A percentile compares a stretch with the other conserved stretches of the same genome.
Evolutionary conservation across 2,888 invertebrate genomes (phyloP).

Genomic region (Eledona agricola): DNA sequence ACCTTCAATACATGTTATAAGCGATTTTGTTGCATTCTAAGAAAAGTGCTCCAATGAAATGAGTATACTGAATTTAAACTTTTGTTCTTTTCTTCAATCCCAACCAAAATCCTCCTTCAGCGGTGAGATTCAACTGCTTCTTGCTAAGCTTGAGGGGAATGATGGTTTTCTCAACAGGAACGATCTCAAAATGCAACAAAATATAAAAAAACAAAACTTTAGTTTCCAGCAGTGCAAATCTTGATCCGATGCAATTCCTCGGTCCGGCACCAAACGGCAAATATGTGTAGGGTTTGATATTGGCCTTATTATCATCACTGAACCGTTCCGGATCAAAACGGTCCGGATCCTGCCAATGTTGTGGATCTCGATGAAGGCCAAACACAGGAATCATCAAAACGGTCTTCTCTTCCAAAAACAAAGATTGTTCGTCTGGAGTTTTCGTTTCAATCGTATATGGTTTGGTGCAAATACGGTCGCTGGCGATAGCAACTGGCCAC

Average conservation of each 20-base stretch:
- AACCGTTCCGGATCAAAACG: constrained; percentile 69
- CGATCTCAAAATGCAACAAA: constrained; percentile 53
- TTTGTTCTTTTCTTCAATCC: constrained; percentile 36
- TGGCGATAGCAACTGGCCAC: constrained; percentile 59
- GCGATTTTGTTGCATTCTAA: no score
- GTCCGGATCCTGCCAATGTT: constrained; percentile 66
- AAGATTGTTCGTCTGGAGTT: constrained; percentile 51
- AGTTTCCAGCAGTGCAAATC: constrained; percentile 56
- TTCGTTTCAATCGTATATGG: constrained; percentile 65
- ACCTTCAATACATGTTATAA: no score
- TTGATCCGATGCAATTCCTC: constrained; percentile 65
- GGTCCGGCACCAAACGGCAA: constrained; percentile 65
- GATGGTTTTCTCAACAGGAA: constrained; percentile 40
- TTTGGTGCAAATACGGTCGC: constrained; percentile 66
- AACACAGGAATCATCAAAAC: constrained; percentile 52
- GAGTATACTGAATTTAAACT: constrained; percentile 1
- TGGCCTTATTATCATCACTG: constrained; percentile 62
- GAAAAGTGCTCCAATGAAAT: no score
- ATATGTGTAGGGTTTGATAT: constrained; percentile 63
- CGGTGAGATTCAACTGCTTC: constrained; percentile 57
- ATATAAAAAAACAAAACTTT: constrained; percentile 59
- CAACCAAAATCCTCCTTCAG: constrained; percentile 55
- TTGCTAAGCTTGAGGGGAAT: constrained; percentile 50
- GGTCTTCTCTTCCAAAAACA: constrained; percentile 60
- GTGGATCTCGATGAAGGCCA: constrained; percentile 60